phyloP scores from a whole-genome alignment of 2,797 vertebrate species.

The Lophura swinhoii region DNA sequence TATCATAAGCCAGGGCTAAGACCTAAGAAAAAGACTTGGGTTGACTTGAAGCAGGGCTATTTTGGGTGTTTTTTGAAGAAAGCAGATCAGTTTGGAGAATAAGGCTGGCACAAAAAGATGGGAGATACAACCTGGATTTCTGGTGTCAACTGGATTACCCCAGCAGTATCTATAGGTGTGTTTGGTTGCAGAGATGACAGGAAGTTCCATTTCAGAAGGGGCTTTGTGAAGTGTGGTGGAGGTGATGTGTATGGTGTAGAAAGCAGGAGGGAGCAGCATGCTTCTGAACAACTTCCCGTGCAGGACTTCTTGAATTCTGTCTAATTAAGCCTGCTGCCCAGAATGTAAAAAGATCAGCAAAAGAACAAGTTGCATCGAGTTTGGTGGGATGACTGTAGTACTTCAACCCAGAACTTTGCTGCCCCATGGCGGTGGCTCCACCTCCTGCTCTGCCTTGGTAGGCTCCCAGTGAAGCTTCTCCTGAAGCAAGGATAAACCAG shows the following conservation, averaged over 20 bases:
- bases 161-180: rapidly evolving
- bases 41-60: background rate
- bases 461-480: background rate
- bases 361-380: background rate
- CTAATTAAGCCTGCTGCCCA: constrained; percentile 34
- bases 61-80: background rate
- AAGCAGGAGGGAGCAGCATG: background rate
- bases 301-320: background rate
- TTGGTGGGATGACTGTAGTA: rapidly evolving
- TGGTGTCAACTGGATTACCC: rapidly evolving
- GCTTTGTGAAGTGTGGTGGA: background rate
- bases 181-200: background rate
- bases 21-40: background rate
- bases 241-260: rapidly evolving
- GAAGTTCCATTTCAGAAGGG: background rate
- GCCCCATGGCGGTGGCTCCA: rapidly evolving
- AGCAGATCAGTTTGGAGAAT: background rate
- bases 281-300: background rate
- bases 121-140: rapidly evolving
- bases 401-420: background rate
- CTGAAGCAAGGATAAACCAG: background rate
- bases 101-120: background rate
- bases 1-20: background rate
- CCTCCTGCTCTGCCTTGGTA: background rate
- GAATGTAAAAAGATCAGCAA: constrained; percentile 24